Conservation (phyloP, 2,888 invertebrate genomes). For the Itoplectis maculator region DNA sequence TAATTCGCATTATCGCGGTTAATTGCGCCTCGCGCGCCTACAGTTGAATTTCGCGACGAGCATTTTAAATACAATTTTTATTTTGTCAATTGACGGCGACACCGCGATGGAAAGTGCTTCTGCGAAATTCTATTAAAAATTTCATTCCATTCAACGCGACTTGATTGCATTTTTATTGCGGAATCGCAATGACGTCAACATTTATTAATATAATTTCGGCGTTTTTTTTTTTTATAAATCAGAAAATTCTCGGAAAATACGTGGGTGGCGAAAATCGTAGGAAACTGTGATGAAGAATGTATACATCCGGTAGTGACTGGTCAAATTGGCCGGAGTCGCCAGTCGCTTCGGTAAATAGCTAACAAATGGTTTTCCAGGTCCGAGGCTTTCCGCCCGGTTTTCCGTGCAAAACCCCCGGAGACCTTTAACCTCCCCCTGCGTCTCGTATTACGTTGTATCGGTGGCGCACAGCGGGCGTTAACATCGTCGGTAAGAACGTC, state of each 20-base stretch:
- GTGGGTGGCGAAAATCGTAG: neutral
- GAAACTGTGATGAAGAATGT: neutral
- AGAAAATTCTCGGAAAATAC: too few species aligned
- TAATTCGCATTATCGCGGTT: neutral
- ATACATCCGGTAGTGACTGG: neutral
- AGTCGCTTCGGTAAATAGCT: conserved; percentile 9
- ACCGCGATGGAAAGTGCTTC: too few species aligned
- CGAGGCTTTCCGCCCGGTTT: neutral
- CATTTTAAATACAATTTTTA: neutral
- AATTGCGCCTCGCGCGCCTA: neutral
- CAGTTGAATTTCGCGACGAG: neutral
- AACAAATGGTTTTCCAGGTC: conserved; percentile 13
- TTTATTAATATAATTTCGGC: neutral
- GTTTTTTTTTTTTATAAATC: too few species aligned
- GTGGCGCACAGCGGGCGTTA: neutral
- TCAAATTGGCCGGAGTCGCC: neutral
- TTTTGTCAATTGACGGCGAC: neutral
- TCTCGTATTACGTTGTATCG: conserved; percentile 40
- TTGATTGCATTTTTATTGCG: neutral
- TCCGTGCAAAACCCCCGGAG: neutral
- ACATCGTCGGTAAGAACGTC: neutral
- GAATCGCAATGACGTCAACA: neutral
- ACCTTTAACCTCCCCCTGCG: conserved; percentile 31
- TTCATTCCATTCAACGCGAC: neutral
- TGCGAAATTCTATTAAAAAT: neutral